A percentile compares a stretch with the other conserved stretches of the same genome.
These are phyloP conservation scores for Sipunculus nudus DNA, from an alignment of 2,888 invertebrate genomes.

Conservation along the genomic window DNA sequence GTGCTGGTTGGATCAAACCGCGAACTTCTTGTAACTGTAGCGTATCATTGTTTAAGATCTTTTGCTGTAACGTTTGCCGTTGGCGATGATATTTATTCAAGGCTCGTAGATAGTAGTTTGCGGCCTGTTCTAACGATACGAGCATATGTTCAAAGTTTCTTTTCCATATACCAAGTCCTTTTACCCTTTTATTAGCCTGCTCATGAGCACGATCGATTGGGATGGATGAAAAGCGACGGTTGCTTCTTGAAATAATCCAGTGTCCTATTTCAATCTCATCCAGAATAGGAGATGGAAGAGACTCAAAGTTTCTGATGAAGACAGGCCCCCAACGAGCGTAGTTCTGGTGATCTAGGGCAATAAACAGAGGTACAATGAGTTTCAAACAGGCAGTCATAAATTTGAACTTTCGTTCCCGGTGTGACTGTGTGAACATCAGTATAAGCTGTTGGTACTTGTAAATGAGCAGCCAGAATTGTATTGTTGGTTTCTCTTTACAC, in stretches of 20 bases:
- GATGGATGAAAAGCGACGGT: slow-evolving; percentile 14
- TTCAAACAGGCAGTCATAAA: slow-evolving; percentile 7
- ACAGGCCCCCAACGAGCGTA: too few species aligned
- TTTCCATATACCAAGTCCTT: slow-evolving; percentile 15
- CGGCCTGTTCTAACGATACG: too few species aligned
- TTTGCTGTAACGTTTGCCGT: too few species aligned
- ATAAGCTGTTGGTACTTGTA: too few species aligned
- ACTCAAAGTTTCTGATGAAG: too few species aligned
- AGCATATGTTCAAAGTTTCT: slow-evolving; percentile 18
- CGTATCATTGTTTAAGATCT: too few species aligned
- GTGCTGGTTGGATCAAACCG: too few species aligned
- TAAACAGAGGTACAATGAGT: not conserved
- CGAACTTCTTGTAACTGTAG: too few species aligned
- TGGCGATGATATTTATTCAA: too few species aligned
- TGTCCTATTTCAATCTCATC: slow-evolving; percentile 6
- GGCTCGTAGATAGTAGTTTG: too few species aligned
- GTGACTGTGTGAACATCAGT: slow-evolving; percentile 22
- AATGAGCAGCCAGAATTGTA: slow-evolving; percentile 23
- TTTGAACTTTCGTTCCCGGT: slow-evolving; percentile 20
- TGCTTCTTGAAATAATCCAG: slow-evolving; percentile 26
- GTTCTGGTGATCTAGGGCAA: not conserved
- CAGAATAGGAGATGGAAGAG: not conserved
- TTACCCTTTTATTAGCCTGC: slow-evolving; percentile 24
- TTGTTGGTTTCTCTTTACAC: slow-evolving; percentile 14
- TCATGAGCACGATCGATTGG: slow-evolving; percentile 26